Base-by-base conservation (phyloP, 2,797 vertebrate species). In the Furcifer pardalis region DNA sequence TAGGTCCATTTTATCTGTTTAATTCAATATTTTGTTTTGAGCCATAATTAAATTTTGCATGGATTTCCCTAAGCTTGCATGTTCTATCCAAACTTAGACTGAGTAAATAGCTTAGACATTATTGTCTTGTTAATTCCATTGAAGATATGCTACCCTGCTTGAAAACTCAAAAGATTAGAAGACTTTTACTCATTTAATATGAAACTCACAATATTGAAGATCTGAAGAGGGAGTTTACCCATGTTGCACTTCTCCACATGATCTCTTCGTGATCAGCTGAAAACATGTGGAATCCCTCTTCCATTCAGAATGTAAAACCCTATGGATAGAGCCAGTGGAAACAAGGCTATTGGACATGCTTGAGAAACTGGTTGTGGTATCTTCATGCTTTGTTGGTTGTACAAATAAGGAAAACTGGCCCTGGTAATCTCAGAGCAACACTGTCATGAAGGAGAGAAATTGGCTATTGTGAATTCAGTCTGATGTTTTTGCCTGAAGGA, bases 131-230 rank as follows among this genome's bases (percentile, higher is more conserved):
- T 49, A 35, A n/a, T 46, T 63, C 19, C 4, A 52, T 21, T 66
- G 27, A 68, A 66, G 44, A 80, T 80, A 37, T 80, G 65, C 35
- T 77, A 27, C 6, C 2, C 56, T 32, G 37, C 62, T 68, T 17
- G 37, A 37, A n/a, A 65, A 76, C 21, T 68, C 42, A 83, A 68
- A 83, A 19, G 21, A n/a, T 46, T 21, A 66, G 59, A 35, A 59
- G 35, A 44, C 27, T 77, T 77, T 71, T 74, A 9, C 4, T 7
- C 42, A 88, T 66, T 66, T 32, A 0, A 79, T 85, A 21, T 3
- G 23, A 25, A 82, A 84, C 76, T 68, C 87, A 69, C 79, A 71
- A 56, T n/a, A 60, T 19, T 84, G 30, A 40, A 74, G 68, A 44
- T 71, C 77, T 35, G 77, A 44, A 65, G 9, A 25, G 19, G 40